Conservation (phyloP, 92 coral and sea anemone species). For the Actinernus sp. region DNA sequence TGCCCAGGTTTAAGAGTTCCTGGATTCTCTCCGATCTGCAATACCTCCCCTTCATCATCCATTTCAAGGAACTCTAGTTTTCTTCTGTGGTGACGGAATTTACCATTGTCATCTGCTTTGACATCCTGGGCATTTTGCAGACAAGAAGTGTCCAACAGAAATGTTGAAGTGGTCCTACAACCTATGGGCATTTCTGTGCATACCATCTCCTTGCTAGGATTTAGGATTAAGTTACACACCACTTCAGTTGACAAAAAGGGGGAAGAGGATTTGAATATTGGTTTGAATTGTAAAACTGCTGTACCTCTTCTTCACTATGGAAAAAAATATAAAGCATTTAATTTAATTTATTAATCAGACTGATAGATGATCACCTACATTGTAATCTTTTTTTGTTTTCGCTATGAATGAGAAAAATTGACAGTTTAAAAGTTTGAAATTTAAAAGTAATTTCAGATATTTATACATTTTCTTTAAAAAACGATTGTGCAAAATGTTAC, state of each 20-base stretch:
- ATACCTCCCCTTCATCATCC: slow-evolving; percentile 57
- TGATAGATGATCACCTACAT: too few relatives aligned
- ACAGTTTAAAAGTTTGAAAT: too few relatives aligned
- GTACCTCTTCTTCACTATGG: too few relatives aligned
- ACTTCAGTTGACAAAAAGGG: slow-evolving; percentile 5
- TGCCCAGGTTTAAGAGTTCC: slow-evolving; percentile 4
- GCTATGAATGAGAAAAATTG: too few relatives aligned
- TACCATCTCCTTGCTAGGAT: slow-evolving; percentile 6
- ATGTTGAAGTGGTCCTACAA: slow-evolving; percentile 16
- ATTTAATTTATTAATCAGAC: too few relatives aligned
- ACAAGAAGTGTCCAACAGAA: slow-evolving; percentile 37
- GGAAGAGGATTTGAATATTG: slow-evolving; percentile 13
- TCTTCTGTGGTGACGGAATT: slow-evolving; percentile 42
- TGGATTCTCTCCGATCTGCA: background rate
- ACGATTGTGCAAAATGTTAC: too few relatives aligned
- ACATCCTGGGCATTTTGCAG: slow-evolving; percentile 19
- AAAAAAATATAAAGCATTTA: too few relatives aligned
- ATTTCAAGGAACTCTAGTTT: slow-evolving; percentile 33
- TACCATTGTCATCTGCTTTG: slow-evolving; percentile 48
- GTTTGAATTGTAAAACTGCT: too few relatives aligned
- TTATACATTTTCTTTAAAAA: too few relatives aligned
- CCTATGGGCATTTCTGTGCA: slow-evolving; percentile 43
- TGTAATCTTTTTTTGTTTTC: too few relatives aligned
- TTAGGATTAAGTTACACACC: background rate
- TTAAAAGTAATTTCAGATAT: too few relatives aligned